These are phyloP conservation scores for Laupala kohalensis DNA, from an alignment of 1,140 invertebrate species.

Conservation along the genomic window DNA sequence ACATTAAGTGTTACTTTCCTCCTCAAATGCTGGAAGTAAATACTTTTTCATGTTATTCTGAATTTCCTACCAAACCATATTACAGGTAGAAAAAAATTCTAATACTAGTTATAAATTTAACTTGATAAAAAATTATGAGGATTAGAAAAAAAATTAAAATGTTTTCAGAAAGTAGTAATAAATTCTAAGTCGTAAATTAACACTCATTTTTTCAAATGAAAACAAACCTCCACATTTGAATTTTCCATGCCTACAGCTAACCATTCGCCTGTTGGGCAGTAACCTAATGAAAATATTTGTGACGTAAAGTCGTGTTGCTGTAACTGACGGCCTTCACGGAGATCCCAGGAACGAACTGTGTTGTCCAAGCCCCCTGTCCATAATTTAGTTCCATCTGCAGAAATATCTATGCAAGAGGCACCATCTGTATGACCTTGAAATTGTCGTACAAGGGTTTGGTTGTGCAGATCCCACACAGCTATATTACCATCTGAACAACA, in stretches of 20 bases:
- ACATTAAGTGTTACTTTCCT: too few species aligned
- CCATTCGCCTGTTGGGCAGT: conserved; percentile 96
- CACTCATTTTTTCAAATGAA: conserved; percentile 33
- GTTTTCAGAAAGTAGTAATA: too few species aligned
- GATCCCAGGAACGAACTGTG: conserved; percentile 89
- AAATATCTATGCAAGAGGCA: conserved; percentile 93
- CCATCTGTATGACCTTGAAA: conserved; percentile 93
- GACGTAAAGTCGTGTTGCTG: conserved; percentile 81
- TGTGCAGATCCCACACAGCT: conserved; percentile 92
- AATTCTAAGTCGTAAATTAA: neutral
- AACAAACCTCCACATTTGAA: conserved; percentile 82
- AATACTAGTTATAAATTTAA: too few species aligned
- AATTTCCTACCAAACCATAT: too few species aligned
- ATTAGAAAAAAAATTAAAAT: too few species aligned
- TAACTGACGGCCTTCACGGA: conserved; percentile 74
- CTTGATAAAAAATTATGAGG: too few species aligned
- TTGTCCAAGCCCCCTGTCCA: conserved; percentile 97
- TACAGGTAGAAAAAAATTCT: too few species aligned
- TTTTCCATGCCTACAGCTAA: conserved; percentile 98
- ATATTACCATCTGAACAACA: conserved; percentile 96
- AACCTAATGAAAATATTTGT: conserved; percentile 88
- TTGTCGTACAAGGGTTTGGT: conserved; percentile 81
- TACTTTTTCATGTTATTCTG: too few species aligned
- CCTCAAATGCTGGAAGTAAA: too few species aligned
- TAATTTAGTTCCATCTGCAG: conserved; percentile 82